These are phyloP conservation scores for Junonia oenone DNA, from an alignment of 2,888 invertebrate species.

Conservation along the genomic window DNA sequence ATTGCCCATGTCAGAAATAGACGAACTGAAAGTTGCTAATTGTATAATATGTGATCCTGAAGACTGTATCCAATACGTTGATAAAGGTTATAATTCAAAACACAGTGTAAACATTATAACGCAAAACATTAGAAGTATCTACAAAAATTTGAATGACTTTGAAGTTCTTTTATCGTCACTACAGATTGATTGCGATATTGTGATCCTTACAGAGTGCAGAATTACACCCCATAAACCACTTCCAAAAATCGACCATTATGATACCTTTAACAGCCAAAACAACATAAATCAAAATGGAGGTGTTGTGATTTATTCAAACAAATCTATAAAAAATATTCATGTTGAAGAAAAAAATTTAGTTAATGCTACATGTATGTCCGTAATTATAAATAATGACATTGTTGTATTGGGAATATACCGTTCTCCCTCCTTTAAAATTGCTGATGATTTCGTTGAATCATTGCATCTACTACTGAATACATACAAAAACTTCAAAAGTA, in stretches of 20 bases:
- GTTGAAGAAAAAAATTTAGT: neutral
- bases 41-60: neutral
- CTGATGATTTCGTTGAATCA: neutral
- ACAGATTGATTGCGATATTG: neutral
- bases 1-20: neutral
- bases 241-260: neutral
- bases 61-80: neutral
- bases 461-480: neutral
- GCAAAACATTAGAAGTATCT: neutral
- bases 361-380: slow-evolving; percentile 3
- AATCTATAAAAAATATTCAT: neutral
- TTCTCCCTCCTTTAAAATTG: neutral
- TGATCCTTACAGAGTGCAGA: slow-evolving; percentile 12
- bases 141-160: neutral
- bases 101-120: neutral
- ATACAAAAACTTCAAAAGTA: slow-evolving; percentile 3
- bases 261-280: neutral
- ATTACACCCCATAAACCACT: neutral
- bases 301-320: slow-evolving; percentile 2
- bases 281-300: slow-evolving; percentile 1
- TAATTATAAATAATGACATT: neutral
- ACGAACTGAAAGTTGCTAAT: neutral
- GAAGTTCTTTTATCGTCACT: neutral
- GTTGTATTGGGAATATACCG: slow-evolving; percentile 2
- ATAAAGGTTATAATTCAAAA: neutral